phyloP scores from a whole-genome alignment of 2,888 invertebrate species.

The Sympetrum striolatum region DNA sequence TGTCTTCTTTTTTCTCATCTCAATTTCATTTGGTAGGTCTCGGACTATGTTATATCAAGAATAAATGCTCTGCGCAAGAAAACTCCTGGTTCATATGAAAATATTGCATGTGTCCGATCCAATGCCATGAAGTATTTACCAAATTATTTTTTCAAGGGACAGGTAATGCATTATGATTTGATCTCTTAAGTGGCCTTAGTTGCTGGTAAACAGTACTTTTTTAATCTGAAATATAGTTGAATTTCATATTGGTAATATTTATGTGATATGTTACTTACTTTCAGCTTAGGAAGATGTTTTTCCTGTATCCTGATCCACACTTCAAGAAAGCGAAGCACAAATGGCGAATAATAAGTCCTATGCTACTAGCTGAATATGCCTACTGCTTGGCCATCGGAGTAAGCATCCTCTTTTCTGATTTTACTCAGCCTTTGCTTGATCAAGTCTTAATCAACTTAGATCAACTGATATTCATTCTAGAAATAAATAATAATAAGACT shows the following conservation, averaged over 20 bases:
- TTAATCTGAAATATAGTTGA: no score
- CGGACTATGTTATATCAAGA: conserved; percentile 96
- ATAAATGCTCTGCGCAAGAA: conserved; percentile 84
- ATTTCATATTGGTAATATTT: not conserved
- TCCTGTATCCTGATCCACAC: conserved; percentile 98
- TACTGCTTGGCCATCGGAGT: conserved; percentile 87
- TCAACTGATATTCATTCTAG: no score
- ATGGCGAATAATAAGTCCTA: conserved; percentile 96
- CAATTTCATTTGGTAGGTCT: conserved; percentile 65
- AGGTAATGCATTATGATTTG: conserved; percentile 64
- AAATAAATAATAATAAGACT: no score
- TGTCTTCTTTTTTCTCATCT: not conserved
- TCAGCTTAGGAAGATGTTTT: conserved; percentile 95
- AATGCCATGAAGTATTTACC: conserved; percentile 99
- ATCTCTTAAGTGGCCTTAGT: no score
- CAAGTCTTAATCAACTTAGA: not conserved
- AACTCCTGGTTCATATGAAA: conserved; percentile 79
- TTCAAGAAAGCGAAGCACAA: conserved; percentile 99
- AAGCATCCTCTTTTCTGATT: conserved; percentile 52
- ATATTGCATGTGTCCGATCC: conserved; percentile 92
- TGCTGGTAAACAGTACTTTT: no score
- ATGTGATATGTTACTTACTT: conserved; percentile 50
- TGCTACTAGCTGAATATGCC: conserved; percentile 95
- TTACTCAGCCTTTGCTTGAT: not conserved
- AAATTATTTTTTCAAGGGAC: conserved; percentile 94